phyloP scores from a whole-genome alignment of 2,797 vertebrate species.

The Pseudochaenichthys georgianus region DNA sequence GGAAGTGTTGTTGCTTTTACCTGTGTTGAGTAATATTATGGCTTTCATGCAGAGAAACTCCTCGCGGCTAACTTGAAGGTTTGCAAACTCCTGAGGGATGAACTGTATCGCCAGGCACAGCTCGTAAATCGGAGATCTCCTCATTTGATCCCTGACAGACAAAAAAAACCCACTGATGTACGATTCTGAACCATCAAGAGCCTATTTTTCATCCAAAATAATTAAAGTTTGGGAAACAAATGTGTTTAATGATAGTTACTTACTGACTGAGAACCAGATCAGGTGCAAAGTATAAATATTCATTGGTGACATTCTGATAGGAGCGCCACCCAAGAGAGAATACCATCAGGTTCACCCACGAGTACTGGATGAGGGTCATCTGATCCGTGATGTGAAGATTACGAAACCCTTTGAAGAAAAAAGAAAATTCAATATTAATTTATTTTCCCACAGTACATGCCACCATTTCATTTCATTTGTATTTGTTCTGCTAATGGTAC shows the following conservation, averaged over 20 bases:
- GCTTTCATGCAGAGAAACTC: slow-evolving; percentile 99
- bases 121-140: slow-evolving; percentile 93
- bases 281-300: slow-evolving; percentile 97
- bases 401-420: slow-evolving; percentile 89
- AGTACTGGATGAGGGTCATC: slow-evolving; percentile 99
- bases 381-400: slow-evolving; percentile 97
- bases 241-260: slow-evolving; percentile 75
- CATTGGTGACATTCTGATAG: slow-evolving; percentile 94
- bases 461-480: neutral
- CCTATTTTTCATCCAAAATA: neutral
- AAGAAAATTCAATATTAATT: neutral
- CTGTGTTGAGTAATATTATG: slow-evolving; percentile 95
- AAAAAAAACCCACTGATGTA: slow-evolving; percentile 7
- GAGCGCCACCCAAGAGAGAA: slow-evolving; percentile 97
- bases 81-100: slow-evolving; percentile 95
- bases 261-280: slow-evolving; percentile 96
- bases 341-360: slow-evolving; percentile 99
- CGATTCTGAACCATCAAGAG: neutral
- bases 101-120: slow-evolving; percentile 96
- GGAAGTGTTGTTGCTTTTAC: slow-evolving; percentile 73
- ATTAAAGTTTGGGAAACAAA: no score
- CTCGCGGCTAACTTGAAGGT: slow-evolving; percentile 93
- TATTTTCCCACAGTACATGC: neutral
- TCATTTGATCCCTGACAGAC: slow-evolving; percentile 91
- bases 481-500: no score